These are phyloP conservation scores for Hyla sarda DNA, from an alignment of 2,113 vertebrate genomes.

Conservation along the genomic window DNA sequence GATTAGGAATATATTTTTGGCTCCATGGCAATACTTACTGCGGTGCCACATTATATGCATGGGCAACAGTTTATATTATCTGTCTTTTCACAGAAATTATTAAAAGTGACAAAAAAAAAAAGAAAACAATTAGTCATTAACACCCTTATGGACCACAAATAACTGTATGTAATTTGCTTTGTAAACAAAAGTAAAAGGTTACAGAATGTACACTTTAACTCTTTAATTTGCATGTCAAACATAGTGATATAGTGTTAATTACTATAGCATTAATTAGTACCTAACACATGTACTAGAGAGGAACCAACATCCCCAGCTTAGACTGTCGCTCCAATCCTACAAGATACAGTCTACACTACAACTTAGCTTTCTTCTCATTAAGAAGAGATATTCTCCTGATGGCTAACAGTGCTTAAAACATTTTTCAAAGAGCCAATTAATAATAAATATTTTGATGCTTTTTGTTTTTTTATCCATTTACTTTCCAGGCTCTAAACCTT, in stretches of 20 bases:
- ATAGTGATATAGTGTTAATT: slow-evolving; percentile 57
- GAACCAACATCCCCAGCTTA: slow-evolving; percentile 69
- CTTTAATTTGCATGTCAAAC: slow-evolving; percentile 60
- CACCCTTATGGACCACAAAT: slow-evolving; percentile 56
- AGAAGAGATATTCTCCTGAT: slow-evolving; percentile 68
- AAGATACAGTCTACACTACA: slow-evolving; percentile 70
- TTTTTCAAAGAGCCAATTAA: slow-evolving; percentile 62
- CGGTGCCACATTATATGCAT: not conserved
- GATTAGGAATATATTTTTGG: no score
- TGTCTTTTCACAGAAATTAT: not conserved
- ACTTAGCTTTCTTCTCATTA: slow-evolving; percentile 72
- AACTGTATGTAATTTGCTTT: slow-evolving; percentile 15
- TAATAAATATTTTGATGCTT: slow-evolving; percentile 66
- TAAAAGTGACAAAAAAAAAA: slow-evolving; percentile 1
- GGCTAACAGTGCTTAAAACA: slow-evolving; percentile 68
- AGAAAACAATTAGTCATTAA: slow-evolving; percentile 48
- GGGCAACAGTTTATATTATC: not conserved
- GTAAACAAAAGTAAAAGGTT: slow-evolving; percentile 42
- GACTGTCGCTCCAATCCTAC: slow-evolving; percentile 70
- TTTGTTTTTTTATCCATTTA: slow-evolving; percentile 58
- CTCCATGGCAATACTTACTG: not conserved
- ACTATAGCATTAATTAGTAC: slow-evolving; percentile 67
- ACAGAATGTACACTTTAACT: not conserved
- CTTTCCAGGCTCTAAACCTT: not conserved
- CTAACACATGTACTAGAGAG: slow-evolving; percentile 70